These are phyloP conservation scores for Chelonoidis abingdonii DNA, from an alignment of 2,113 vertebrate species.

Conservation along the genomic window DNA sequence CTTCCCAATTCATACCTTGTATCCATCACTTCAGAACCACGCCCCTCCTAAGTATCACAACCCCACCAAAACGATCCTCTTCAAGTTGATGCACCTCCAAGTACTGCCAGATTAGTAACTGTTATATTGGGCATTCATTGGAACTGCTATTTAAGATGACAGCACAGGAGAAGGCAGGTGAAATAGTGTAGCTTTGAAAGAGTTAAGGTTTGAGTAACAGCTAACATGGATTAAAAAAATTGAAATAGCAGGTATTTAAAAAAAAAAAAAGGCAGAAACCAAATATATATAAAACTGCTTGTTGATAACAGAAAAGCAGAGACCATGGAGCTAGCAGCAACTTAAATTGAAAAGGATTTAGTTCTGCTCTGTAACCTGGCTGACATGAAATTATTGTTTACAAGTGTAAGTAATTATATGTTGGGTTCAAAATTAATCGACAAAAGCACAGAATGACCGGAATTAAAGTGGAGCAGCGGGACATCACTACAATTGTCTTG, in stretches of 20 bases:
- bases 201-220: background rate
- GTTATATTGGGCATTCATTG: background rate
- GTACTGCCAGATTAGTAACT: background rate
- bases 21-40: background rate
- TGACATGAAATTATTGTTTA: conserved; percentile 24
- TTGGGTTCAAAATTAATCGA: conserved; percentile 3
- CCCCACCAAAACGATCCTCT: background rate
- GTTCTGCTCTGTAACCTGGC: background rate
- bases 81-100: background rate
- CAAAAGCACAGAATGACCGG: background rate
- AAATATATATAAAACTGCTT: background rate
- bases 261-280: background rate
- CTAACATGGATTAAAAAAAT: background rate
- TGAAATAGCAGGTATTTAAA: background rate
- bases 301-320: background rate
- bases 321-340: conserved; percentile 5
- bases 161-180: background rate
- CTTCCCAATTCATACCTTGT: background rate
- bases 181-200: background rate
- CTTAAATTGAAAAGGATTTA: conserved; percentile 10
- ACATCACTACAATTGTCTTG: background rate
- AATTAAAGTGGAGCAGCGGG: background rate
- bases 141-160: background rate
- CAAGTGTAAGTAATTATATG: conserved; percentile 14
- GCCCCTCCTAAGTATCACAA: background rate